Evolutionary conservation across 2,888 invertebrate genomes (phyloP), one percentile per base, ranked within the genome.

Genomic region (Stenchaetothrips biformis): DNA sequence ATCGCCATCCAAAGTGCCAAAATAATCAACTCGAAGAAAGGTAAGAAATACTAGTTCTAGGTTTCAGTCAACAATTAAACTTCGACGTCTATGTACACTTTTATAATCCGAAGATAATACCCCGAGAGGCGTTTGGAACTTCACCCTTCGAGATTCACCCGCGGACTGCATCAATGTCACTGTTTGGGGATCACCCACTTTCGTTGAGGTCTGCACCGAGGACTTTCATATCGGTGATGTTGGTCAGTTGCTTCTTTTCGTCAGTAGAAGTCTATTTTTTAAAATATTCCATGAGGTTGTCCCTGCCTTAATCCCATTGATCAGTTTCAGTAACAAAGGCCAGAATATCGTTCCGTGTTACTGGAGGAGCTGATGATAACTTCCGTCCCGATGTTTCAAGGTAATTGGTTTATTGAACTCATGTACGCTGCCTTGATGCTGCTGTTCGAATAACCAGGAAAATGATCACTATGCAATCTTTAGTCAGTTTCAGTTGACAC

Each of bases 131-230:
- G 94, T 95, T 0, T 92, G 93, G 87, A 92, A 91, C 80, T 93
- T 94, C 83, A 94, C 94, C 0, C 83, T 95, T 48, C 89, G 94
- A 82, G 95, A 95, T 87, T 92, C 94, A 0, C 88, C 90, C 25
- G 86, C 89, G 0, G 92, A 93, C 85, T 91, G 92, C 7, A 92
- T 94, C 78, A 94, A 95, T 85, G 92, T 92, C 21, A 92, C 92
- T 82, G 92, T 91, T 82, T 95, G 95, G 95, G 94, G 94, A 4
- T 88, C 90, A 7, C 89, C 89, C 81, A 90, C 90, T 82, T 91
- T 89, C 84, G 88, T 94, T 27, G 88, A 89, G 74, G 90, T 90
- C 80, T 89, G 92, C 83, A 89, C 91, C 83, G 89, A 90, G 82
- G 89, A 89, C 83, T 92, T 92, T 85, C 89, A 90, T 79, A 90